Evolutionary conservation across 2,113 vertebrate species (phyloP).

Genomic region (Gallinago paraguaiae): DNA sequence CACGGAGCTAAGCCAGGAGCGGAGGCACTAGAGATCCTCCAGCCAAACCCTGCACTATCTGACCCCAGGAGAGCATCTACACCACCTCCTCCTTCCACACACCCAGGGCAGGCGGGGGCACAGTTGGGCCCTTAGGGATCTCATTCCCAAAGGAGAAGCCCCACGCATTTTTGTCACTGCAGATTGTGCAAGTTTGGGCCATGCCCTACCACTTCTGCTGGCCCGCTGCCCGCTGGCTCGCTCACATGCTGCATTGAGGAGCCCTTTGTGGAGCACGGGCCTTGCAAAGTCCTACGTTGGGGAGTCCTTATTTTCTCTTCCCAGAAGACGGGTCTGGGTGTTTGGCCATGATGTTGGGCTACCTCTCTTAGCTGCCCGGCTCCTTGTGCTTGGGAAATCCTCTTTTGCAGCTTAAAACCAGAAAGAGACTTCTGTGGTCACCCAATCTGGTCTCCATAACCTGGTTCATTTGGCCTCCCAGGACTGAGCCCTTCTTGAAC

Average conservation of each 20-base stretch:
- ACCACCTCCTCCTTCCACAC: neutral
- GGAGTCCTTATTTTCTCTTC: neutral
- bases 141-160: constrained; percentile 19
- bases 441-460: neutral
- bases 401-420: neutral
- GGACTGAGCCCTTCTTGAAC: neutral
- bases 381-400: neutral
- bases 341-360: neutral
- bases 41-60: neutral
- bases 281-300: neutral
- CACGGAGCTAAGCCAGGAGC: neutral
- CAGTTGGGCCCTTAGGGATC: neutral
- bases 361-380: neutral
- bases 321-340: neutral
- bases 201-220: neutral
- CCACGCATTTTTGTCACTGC: neutral
- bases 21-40: neutral
- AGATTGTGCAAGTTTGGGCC: neutral
- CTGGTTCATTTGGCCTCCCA: neutral
- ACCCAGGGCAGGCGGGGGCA: neutral
- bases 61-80: neutral
- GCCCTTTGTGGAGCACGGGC: accelerated
- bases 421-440: neutral
- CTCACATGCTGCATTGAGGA: accelerated
- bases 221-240: neutral